Evolutionary conservation across 2,888 invertebrate genomes (phyloP).

Genomic region (Taphrorychus bicolor): DNA sequence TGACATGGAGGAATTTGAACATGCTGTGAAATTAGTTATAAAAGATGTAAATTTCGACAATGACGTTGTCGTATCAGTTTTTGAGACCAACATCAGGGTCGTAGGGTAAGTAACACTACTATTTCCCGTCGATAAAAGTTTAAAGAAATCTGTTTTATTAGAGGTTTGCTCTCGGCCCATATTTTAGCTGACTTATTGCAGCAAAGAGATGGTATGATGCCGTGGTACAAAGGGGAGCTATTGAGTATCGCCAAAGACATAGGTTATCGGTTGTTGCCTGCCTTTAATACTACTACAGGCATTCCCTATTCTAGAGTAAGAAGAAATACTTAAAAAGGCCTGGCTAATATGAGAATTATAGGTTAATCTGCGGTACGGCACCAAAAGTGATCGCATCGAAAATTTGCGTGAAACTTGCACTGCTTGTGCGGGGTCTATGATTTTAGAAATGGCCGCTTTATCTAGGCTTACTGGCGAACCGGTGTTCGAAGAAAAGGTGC

Average conservation of each 20-base stretch:
- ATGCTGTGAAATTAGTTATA: constrained; percentile 85
- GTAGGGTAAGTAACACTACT: constrained; percentile 75
- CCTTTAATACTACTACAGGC: constrained; percentile 97
- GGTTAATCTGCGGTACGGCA: constrained; percentile 83
- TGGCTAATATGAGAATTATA: constrained; percentile 52
- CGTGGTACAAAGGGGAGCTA: constrained; percentile 89
- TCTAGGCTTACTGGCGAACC: constrained; percentile 91
- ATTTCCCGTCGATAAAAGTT: no score
- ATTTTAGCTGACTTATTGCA: constrained; percentile 85
- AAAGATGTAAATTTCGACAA: constrained; percentile 89
- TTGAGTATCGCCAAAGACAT: constrained; percentile 90
- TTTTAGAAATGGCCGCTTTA: constrained; percentile 95
- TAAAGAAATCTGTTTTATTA: constrained; percentile 51
- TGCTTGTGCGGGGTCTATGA: constrained; percentile 97
- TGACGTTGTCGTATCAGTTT: constrained; percentile 95
- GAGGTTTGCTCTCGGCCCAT: constrained; percentile 92
- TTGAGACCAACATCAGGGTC: constrained; percentile 97
- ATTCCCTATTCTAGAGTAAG: constrained; percentile 93
- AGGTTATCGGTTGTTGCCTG: constrained; percentile 91
- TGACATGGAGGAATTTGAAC: constrained; percentile 93
- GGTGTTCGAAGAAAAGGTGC: constrained; percentile 84
- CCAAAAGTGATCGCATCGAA: constrained; percentile 76
- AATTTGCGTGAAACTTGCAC: constrained; percentile 93
- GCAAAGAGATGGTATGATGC: constrained; percentile 74
- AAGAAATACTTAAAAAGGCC: background rate